phyloP scores from a whole-genome alignment of 2,113 vertebrate species.

The Mustela nigripes region DNA sequence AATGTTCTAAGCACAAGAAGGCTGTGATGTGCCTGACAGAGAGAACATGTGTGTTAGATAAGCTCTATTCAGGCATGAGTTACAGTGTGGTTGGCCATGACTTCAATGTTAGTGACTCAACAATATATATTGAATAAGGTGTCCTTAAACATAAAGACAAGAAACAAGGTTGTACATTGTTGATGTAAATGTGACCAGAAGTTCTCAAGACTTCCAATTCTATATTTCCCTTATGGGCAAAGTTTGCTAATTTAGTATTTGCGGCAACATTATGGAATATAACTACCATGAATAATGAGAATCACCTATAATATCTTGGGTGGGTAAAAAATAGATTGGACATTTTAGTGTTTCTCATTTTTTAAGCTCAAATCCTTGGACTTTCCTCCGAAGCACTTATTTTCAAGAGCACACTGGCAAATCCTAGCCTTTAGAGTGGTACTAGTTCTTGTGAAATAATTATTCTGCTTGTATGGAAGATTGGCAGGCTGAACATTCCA shows the following conservation, averaged over 20 bases:
- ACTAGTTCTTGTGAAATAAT: slow-evolving; percentile 23
- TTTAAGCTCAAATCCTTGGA: neutral
- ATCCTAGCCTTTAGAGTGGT: neutral
- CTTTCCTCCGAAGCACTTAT: neutral
- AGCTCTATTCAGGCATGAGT: neutral
- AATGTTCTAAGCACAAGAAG: neutral
- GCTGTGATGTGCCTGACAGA: neutral
- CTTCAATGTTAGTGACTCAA: slow-evolving; percentile 5
- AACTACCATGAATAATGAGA: neutral
- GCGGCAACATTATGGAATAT: neutral
- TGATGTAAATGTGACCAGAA: neutral
- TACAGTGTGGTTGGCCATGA: neutral
- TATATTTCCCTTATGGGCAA: neutral
- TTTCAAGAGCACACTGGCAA: neutral
- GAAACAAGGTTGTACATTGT: neutral
- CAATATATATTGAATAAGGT: neutral
- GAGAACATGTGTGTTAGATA: neutral
- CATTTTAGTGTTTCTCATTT: neutral
- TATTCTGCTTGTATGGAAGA: neutral
- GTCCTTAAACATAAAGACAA: slow-evolving; percentile 9
- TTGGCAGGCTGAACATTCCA: neutral
- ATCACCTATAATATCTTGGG: neutral
- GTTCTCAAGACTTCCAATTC: neutral
- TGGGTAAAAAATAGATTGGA: neutral
- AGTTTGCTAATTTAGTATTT: neutral